Base-by-base conservation (phyloP, 2,888 invertebrate genomes). In the Drosophila longiperda region DNA sequence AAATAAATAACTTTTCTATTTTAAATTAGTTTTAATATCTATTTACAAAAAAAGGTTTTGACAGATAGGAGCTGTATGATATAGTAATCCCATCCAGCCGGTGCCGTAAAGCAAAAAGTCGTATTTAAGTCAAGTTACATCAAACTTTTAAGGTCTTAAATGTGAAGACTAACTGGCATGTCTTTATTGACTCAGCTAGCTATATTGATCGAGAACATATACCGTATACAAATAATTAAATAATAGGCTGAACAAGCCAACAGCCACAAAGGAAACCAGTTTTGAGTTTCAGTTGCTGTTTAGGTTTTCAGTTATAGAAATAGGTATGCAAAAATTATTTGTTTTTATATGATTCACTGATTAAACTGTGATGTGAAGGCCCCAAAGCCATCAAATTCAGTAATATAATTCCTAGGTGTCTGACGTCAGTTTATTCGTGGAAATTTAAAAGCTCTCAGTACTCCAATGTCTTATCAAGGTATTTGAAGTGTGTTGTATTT, bases 381-480 rank as follows among this genome's bases (percentile, higher is more conserved):
- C 34, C 20, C 40, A 66, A 63, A 53, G 33, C 50, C 58, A 52
- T 23, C 50, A 17, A 57, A 49, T 54, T 48, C 59, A 53, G 52
- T 49, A 52, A 42, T 57, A 48, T 76, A 54, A 62, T 50, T 58
- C 63, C 12, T 49, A 62, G 52, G 52, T 65, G 64, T 23, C 17
- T 38, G 29, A n/a, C 49, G 38, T 33, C 55, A 36, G 59, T 40
- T 42, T 52, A 32, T 86, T 78, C 88, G 62, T 68, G 45, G 86
- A 78, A 72, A 60, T 59, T 52, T 58, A 40, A 62, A 15, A 15
- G 52, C 15, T 26, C 33, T 29, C 20, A 32, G n/a, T 11, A 29
- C 9, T 34, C 58, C 70, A 60, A 74, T 85, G 86, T 85, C 89
- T 85, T 79, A 85, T 87, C 80, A 71, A 75, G 68, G 61, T 55